Evolutionary conservation across 2,888 invertebrate genomes (phyloP).

Genomic region (Pinctada fucata): DNA sequence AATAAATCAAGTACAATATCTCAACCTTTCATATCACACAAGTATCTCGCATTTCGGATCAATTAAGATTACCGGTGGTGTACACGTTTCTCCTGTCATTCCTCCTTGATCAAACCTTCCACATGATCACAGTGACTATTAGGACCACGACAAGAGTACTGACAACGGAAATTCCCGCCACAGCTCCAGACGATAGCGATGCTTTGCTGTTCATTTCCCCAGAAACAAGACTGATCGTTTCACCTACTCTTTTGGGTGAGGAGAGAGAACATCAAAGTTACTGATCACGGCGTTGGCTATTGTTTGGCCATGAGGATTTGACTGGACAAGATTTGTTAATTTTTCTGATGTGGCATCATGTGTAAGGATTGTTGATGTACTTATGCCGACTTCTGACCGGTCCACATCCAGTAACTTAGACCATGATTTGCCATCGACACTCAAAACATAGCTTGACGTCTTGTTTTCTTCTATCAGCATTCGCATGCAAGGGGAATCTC

Average conservation of each 20-base stretch:
- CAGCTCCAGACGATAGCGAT: neutral
- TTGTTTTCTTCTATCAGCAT: constrained; percentile 18
- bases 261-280: neutral
- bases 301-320: neutral
- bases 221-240: neutral
- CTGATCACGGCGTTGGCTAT: neutral
- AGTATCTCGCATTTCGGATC: no score
- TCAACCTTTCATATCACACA: no score
- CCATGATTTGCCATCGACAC: constrained; percentile 26
- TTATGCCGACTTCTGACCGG: neutral
- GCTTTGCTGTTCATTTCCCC: neutral
- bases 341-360: neutral
- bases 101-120: neutral
- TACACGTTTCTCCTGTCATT: no score
- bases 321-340: neutral
- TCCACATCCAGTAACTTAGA: constrained; percentile 20
- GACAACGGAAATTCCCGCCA: neutral
- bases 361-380: neutral
- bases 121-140: neutral
- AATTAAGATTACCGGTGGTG: no score
- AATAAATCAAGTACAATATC: no score
- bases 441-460: constrained; percentile 19
- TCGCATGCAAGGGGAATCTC: constrained; percentile 21
- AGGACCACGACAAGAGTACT: neutral
- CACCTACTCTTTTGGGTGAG: neutral